Evolutionary conservation across 1,140 invertebrate genomes (phyloP).

Genomic region (Druon quercuslanigerum): DNA sequence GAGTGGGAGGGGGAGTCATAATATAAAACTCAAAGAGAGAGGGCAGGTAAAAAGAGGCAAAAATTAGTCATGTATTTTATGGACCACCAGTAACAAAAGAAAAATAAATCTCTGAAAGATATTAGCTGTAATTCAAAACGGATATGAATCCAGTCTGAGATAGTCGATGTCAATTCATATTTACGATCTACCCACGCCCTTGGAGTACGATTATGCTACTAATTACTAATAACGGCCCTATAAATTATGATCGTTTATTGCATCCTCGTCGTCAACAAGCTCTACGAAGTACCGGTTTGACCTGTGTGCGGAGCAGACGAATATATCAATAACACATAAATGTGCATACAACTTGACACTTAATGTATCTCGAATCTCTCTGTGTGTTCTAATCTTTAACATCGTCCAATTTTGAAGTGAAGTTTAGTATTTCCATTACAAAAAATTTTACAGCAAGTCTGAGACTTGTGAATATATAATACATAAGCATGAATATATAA

Average conservation of each 20-base stretch:
- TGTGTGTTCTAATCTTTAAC: slow-evolving; percentile 18
- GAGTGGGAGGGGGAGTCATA: too few relatives aligned
- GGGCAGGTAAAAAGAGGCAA: too few relatives aligned
- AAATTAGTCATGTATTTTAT: too few relatives aligned
- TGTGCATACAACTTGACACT: background rate
- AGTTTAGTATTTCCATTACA: too few relatives aligned
- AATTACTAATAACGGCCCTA: slow-evolving; percentile 56
- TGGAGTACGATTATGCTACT: slow-evolving; percentile 57
- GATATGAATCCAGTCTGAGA: background rate
- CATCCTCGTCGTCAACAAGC: slow-evolving; percentile 36
- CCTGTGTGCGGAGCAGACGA: slow-evolving; percentile 9
- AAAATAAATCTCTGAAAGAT: background rate
- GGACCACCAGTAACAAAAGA: background rate
- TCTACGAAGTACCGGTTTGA: slow-evolving; percentile 29
- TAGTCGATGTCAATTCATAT: slow-evolving; percentile 56
- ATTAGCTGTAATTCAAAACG: slow-evolving; percentile 14
- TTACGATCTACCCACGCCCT: slow-evolving; percentile 44
- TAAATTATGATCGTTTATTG: slow-evolving; percentile 58
- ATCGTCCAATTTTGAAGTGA: background rate
- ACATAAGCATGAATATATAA: too few relatives aligned
- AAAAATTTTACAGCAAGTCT: too few relatives aligned
- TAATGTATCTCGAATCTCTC: slow-evolving; percentile 10
- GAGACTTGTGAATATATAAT: too few relatives aligned
- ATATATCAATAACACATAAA: slow-evolving; percentile 26
- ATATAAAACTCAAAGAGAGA: too few relatives aligned